Conservation (phyloP, 2,888 invertebrate genomes). For the Slavum lentiscoides region DNA sequence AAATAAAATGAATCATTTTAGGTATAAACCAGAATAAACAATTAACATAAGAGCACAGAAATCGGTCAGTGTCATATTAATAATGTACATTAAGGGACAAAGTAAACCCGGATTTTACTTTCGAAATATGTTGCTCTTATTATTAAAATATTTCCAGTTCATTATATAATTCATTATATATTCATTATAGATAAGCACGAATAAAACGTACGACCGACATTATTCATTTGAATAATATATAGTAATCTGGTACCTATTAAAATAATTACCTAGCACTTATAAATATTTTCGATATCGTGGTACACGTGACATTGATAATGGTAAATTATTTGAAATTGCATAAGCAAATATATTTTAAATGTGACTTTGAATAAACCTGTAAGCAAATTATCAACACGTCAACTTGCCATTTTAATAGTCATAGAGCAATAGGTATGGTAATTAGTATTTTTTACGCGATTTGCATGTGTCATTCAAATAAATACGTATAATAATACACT, state of each 20-base stretch:
- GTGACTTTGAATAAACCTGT: not conserved
- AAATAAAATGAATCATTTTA: not conserved
- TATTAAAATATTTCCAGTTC: not conserved
- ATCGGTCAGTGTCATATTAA: conserved; percentile 12
- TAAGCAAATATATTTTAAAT: not conserved
- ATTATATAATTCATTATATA: not conserved
- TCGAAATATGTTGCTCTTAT: not conserved
- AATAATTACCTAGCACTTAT: no score
- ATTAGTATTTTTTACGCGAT: not conserved
- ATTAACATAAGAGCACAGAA: not conserved
- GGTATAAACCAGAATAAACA: not conserved
- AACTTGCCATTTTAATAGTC: not conserved
- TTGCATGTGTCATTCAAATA: not conserved
- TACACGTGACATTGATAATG: not conserved
- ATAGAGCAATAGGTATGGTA: not conserved
- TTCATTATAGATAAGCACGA: not conserved
- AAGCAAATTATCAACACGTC: not conserved
- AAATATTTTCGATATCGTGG: no score
- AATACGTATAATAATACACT: not conserved
- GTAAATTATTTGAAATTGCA: not conserved
- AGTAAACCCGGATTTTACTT: not conserved
- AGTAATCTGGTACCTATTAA: not conserved
- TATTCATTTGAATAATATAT: not conserved
- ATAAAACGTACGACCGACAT: not conserved
- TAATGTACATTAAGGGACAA: no score